Evolutionary conservation across 2,888 invertebrate species (phyloP).

Genomic region (Scelioninae gen. 1): DNA sequence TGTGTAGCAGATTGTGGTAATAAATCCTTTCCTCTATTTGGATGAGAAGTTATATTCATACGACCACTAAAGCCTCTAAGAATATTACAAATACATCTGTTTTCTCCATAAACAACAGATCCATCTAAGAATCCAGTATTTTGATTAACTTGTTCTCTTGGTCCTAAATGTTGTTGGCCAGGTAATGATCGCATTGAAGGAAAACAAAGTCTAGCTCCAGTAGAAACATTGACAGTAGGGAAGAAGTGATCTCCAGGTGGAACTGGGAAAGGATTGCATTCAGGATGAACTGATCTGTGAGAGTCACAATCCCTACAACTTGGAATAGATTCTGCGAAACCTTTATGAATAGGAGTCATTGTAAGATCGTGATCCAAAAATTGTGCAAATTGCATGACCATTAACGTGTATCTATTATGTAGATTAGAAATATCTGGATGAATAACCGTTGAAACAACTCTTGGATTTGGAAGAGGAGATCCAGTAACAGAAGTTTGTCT

Average conservation of each 20-base stretch:
- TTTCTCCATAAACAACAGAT: constrained; percentile 95
- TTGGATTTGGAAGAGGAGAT: constrained; percentile 91
- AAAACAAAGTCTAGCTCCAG: constrained; percentile 91
- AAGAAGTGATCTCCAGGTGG: constrained; percentile 95
- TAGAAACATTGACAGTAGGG: constrained; percentile 92
- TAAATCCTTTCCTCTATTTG: constrained; percentile 90
- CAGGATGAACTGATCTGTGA: constrained; percentile 93
- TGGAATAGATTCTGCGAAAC: constrained; percentile 95
- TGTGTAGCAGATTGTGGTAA: constrained; percentile 91
- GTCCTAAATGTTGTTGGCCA: constrained; percentile 94
- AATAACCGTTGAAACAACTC: constrained; percentile 93
- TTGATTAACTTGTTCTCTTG: constrained; percentile 96
- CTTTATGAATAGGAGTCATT: constrained; percentile 96
- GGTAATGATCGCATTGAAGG: constrained; percentile 97
- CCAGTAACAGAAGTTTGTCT: constrained; percentile 91
- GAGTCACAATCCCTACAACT: constrained; percentile 96
- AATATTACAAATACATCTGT: constrained; percentile 90
- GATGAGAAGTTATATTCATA: constrained; percentile 91
- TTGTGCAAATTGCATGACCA: constrained; percentile 98
- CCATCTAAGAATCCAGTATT: constrained; percentile 95
- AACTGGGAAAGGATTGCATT: constrained; percentile 96
- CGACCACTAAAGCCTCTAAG: constrained; percentile 92
- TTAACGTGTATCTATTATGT: constrained; percentile 93
- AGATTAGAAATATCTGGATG: constrained; percentile 96
- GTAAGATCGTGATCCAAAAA: constrained; percentile 97